Conservation (phyloP, 2,113 vertebrate genomes). For the Apteryx owenii region DNA sequence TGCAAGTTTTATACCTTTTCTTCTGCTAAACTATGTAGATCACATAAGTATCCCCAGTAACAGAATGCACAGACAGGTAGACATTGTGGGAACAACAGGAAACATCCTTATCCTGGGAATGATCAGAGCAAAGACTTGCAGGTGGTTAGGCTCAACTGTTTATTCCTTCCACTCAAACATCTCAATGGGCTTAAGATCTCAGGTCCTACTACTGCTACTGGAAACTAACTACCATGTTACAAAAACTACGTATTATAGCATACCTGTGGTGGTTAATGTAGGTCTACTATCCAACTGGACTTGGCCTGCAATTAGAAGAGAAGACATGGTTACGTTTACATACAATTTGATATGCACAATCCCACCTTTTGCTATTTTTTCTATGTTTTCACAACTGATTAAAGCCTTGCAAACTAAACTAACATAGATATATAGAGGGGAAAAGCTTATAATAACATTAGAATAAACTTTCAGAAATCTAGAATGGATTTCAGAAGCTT, state of each 20-base stretch:
- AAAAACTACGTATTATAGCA: background rate
- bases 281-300: constrained; percentile 55
- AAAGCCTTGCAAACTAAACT: background rate
- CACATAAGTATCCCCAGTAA: background rate
- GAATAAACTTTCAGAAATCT: background rate
- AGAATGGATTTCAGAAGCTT: background rate
- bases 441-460: background rate
- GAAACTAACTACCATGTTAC: background rate
- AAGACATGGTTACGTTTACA: background rate
- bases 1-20: background rate
- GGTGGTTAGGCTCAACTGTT: background rate
- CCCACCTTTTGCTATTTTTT: background rate
- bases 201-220: background rate
- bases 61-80: background rate
- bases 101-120: background rate
- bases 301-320: constrained; percentile 17
- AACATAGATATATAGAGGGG: background rate
- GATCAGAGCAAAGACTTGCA: background rate
- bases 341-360: rapidly evolving
- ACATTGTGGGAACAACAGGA: background rate
- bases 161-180: background rate
- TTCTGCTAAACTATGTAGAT: background rate
- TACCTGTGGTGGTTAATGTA: constrained; percentile 33
- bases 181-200: background rate
- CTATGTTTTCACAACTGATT: background rate